Conservation (phyloP, 2,797 vertebrate species). For the Crenuchus spilurus region DNA sequence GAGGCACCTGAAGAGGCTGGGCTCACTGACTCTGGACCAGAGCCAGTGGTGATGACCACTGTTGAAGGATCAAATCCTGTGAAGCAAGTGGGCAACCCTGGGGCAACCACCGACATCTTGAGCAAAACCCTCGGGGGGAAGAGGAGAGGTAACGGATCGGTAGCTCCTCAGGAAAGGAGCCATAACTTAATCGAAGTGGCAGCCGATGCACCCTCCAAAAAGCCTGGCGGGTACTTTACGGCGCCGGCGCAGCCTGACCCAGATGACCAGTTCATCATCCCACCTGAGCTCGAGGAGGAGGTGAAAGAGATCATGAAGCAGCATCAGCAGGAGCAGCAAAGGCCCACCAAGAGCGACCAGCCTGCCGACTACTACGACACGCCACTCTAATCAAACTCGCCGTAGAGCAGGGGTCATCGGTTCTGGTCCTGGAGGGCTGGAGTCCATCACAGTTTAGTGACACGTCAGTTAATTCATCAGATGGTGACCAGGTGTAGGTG, state of each 20-base stretch:
- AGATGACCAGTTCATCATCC: slow-evolving; percentile 97
- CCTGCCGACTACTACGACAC: slow-evolving; percentile 90
- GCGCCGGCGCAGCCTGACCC: slow-evolving; percentile 95
- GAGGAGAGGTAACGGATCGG: slow-evolving; percentile 88
- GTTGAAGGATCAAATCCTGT: background rate
- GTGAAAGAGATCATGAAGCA: slow-evolving; percentile 99
- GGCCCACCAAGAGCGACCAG: slow-evolving; percentile 71
- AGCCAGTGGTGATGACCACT: slow-evolving; percentile 38
- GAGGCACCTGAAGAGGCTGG: slow-evolving; percentile 76
- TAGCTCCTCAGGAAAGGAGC: slow-evolving; percentile 90
- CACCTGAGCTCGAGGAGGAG: slow-evolving; percentile 96
- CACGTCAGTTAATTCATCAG: background rate
- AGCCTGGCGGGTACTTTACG: slow-evolving; percentile 92
- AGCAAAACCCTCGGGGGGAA: slow-evolving; percentile 68
- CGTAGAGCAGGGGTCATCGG: background rate
- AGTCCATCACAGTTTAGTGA: background rate
- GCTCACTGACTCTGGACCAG: slow-evolving; percentile 62
- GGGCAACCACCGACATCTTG: slow-evolving; percentile 11
- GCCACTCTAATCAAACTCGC: slow-evolving; percentile 83
- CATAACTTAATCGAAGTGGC: slow-evolving; percentile 97
- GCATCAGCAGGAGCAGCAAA: slow-evolving; percentile 90
- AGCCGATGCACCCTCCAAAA: slow-evolving; percentile 86
- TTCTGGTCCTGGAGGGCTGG: background rate
- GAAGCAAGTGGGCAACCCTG: slow-evolving; percentile 68
- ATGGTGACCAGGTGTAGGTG: background rate